A percentile compares a stretch with the other conserved stretches of the same genome.
Evolutionary conservation across 2,888 invertebrate species (phyloP).

Genomic region (Agonopterix alstromeriana): DNA sequence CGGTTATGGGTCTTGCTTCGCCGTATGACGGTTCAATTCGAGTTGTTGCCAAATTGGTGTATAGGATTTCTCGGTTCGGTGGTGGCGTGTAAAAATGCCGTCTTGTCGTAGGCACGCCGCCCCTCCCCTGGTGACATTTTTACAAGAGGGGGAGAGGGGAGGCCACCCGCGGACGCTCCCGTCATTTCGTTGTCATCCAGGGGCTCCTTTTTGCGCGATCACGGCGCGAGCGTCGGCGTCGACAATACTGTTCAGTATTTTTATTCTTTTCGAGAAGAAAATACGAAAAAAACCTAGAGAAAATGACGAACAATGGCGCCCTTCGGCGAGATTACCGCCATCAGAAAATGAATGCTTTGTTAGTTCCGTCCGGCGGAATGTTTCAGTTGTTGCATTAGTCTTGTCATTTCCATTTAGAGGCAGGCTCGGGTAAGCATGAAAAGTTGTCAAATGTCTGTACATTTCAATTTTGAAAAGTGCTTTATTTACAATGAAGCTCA

Average conservation of each 20-base stretch:
- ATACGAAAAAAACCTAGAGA: conserved; percentile 58
- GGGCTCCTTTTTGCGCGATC: conserved; percentile 66
- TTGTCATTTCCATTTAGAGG: conserved; percentile 62
- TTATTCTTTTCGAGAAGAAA: conserved; percentile 67
- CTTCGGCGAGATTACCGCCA: conserved; percentile 75
- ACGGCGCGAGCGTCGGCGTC: conserved; percentile 64
- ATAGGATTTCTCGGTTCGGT: conserved; percentile 47
- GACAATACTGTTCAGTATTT: conserved; percentile 72
- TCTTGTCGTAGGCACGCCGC: conserved; percentile 66
- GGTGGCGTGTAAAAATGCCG: conserved; percentile 65
- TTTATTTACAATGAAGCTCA: conserved; percentile 2
- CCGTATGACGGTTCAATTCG: conserved; percentile 30
- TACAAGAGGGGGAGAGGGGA: conserved; percentile 43
- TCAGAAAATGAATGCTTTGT: conserved; percentile 75
- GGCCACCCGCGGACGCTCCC: conserved; percentile 61
- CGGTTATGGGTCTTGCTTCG: conserved; percentile 19
- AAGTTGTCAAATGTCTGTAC: conserved; percentile 47
- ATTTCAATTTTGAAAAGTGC: conserved; percentile 45
- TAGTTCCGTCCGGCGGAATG: conserved; percentile 58
- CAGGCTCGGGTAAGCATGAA: conserved; percentile 38
- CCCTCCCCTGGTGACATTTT: conserved; percentile 67
- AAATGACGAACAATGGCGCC: conserved; percentile 72
- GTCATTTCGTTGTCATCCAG: conserved; percentile 75
- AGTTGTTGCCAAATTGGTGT: conserved; percentile 26
- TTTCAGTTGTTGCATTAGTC: conserved; percentile 70